Conservation (phyloP, 2,797 vertebrate species). For the Tenualosa ilisha region DNA sequence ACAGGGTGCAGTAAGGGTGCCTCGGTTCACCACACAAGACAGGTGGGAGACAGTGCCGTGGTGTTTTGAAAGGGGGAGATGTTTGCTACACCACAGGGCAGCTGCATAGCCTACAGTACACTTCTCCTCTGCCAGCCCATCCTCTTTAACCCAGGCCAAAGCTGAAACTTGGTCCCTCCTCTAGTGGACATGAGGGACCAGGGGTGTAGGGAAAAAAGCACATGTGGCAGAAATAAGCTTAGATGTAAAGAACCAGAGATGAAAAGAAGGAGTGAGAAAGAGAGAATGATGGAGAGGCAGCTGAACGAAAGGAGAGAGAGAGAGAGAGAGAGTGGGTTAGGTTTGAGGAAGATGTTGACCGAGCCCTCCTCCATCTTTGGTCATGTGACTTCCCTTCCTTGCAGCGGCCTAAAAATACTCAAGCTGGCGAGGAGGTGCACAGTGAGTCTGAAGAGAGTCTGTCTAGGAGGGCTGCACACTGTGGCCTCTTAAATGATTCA, state of each 20-base stretch:
- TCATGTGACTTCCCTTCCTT: conserved; percentile 36
- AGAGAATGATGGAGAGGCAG: conserved; percentile 26
- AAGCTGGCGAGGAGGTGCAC: conserved; percentile 50
- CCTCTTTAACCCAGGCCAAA: background rate
- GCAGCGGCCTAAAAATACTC: conserved; percentile 54
- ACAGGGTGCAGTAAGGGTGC: background rate
- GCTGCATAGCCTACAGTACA: too few species aligned
- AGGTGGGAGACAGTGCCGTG: background rate
- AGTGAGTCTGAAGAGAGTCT: conserved; percentile 52
- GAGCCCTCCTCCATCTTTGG: conserved; percentile 40
- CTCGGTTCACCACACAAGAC: background rate
- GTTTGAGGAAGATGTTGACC: conserved; percentile 13
- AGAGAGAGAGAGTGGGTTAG: conserved; percentile 25
- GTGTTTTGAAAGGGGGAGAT: background rate
- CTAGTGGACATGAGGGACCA: background rate
- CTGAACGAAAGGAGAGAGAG: conserved; percentile 30
- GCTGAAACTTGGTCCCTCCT: background rate
- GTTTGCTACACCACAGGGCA: background rate
- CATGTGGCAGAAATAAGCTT: background rate
- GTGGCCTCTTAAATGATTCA: conserved; percentile 54
- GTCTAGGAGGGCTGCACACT: conserved; percentile 51
- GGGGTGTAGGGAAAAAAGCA: background rate
- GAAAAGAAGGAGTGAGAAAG: background rate
- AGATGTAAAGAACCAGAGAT: background rate
- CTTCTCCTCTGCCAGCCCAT: background rate